These are phyloP conservation scores for Atta texana DNA, from an alignment of 1,140 invertebrate genomes.

Conservation along the genomic window DNA sequence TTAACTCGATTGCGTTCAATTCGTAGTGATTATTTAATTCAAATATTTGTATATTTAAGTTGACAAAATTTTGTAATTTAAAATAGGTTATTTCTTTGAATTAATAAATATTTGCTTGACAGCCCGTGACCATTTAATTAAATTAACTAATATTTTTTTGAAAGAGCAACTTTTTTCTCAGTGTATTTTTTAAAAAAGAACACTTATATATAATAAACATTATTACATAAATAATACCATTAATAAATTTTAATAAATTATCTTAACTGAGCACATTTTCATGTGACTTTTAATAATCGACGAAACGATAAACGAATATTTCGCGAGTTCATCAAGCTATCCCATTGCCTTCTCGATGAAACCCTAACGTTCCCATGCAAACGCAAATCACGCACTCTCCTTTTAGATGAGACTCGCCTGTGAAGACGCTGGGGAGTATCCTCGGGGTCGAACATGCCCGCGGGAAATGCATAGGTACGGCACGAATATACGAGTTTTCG, in stretches of 20 bases:
- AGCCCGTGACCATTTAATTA: no score
- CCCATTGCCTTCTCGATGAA: not conserved
- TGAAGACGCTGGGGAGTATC: conserved; percentile 68
- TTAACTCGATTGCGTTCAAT: no score
- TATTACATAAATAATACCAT: not conserved
- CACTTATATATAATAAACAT: not conserved
- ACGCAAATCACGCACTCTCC: conserved; percentile 67
- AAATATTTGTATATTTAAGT: no score
- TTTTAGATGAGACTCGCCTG: conserved; percentile 77
- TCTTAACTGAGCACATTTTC: not conserved
- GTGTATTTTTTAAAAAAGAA: not conserved
- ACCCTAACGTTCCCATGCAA: conserved; percentile 7
- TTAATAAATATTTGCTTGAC: no score
- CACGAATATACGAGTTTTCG: conserved; percentile 62
- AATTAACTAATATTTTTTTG: no score
- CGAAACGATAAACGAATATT: not conserved
- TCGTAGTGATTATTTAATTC: no score
- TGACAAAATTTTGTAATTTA: no score
- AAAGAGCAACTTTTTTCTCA: no score
- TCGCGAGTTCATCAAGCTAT: not conserved
- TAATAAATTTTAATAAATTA: conserved; percentile 1
- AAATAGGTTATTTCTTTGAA: no score
- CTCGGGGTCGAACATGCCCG: conserved; percentile 42
- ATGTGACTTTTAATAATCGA: not conserved
- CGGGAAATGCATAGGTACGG: conserved; percentile 72